These are phyloP conservation scores for Meteorus colon DNA, from an alignment of 2,888 invertebrate genomes.

Conservation along the genomic window DNA sequence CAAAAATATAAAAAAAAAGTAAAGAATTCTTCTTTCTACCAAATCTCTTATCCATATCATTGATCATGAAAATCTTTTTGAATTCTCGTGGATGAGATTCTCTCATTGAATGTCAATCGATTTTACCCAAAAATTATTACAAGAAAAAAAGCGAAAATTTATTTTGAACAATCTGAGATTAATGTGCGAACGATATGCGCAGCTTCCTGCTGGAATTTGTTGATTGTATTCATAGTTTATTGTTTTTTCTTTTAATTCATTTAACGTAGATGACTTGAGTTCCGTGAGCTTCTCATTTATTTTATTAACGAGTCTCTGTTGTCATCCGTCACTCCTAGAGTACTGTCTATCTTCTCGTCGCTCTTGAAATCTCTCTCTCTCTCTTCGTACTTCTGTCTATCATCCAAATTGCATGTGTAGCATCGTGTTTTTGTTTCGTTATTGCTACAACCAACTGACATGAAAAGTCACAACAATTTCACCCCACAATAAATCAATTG, in stretches of 20 bases:
- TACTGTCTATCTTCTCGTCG: not conserved
- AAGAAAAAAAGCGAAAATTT: constrained; percentile 6
- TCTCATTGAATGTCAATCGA: constrained; percentile 17
- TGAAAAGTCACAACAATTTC: constrained; percentile 14
- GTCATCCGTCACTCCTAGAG: constrained; percentile 42
- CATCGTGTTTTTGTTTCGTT: constrained; percentile 59
- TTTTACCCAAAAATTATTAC: not conserved
- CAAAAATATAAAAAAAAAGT: constrained; percentile 14
- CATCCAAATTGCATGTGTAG: constrained; percentile 60
- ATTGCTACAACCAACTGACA: constrained; percentile 47
- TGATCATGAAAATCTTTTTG: constrained; percentile 13
- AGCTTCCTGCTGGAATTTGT: constrained; percentile 41
- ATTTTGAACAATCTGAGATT: not conserved
- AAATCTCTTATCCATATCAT: not conserved
- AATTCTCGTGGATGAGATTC: constrained; percentile 36
- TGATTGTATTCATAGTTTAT: constrained; percentile 20
- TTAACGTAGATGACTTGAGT: constrained; percentile 12
- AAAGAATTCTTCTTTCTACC: not conserved
- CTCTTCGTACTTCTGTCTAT: constrained; percentile 41
- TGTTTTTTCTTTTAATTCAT: constrained; percentile 25
- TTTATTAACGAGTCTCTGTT: constrained; percentile 20
- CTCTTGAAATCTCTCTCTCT: not conserved
- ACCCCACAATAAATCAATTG: constrained; percentile 10
- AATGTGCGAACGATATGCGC: constrained; percentile 37
- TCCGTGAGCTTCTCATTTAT: constrained; percentile 18